These are phyloP conservation scores for Chinchilla lanigera DNA, from an alignment of 2,113 vertebrate species.

Conservation along the genomic window DNA sequence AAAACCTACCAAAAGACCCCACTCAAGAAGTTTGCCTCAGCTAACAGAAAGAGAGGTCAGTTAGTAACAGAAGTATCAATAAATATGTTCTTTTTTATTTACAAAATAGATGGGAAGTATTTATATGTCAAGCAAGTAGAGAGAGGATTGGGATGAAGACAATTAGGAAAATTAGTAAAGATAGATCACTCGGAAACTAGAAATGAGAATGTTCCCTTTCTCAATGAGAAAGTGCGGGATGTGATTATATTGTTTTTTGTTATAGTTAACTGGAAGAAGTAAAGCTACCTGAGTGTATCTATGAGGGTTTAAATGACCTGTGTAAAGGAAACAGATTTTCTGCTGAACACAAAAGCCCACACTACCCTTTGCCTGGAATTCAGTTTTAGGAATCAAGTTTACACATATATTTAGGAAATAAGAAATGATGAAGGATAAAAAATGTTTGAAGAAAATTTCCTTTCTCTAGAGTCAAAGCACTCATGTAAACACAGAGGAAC, in stretches of 20 bases:
- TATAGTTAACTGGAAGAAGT: background rate
- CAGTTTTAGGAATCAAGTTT: constrained; percentile 18
- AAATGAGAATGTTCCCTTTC: background rate
- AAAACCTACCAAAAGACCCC: background rate
- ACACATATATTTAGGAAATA: background rate
- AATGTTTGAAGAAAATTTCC: background rate
- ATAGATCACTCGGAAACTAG: background rate
- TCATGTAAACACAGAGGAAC: background rate
- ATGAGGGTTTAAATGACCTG: background rate
- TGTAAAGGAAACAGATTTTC: background rate
- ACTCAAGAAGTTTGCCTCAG: background rate
- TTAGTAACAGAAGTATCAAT: background rate
- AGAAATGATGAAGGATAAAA: background rate
- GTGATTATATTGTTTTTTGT: background rate
- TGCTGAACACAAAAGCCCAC: background rate
- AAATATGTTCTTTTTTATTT: background rate
- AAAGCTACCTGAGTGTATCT: background rate
- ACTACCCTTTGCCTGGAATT: background rate
- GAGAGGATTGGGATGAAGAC: background rate
- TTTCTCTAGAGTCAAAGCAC: background rate
- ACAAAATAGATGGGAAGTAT: background rate
- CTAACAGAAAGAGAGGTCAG: background rate
- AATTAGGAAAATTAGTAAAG: background rate
- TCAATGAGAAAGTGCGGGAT: background rate
- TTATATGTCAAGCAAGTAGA: background rate